Percentiles rank a stretch among this genome's conserved stretches.
Evolutionary conservation across 2,888 invertebrate species (phyloP).

Genomic region (Conomelus anceps): DNA sequence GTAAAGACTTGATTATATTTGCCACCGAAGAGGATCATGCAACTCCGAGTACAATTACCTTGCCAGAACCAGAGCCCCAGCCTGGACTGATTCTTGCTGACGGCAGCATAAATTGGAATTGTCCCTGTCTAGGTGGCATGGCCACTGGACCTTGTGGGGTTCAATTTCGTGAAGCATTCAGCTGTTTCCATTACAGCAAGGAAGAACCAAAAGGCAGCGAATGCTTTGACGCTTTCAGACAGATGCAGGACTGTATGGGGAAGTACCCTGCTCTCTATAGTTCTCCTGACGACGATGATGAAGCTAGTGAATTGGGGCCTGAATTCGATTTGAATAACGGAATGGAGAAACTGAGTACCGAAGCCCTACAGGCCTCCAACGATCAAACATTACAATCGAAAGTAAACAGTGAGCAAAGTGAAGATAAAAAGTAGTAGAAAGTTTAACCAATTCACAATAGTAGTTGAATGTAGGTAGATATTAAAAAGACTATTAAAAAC

Average conservation of each 20-base stretch:
- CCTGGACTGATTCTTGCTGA: conserved; percentile 75
- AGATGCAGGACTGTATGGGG: conserved; percentile 87
- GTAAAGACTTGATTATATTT: conserved; percentile 78
- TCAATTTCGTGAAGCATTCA: conserved; percentile 88
- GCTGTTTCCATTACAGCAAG: conserved; percentile 87
- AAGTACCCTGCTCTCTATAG: conserved; percentile 76
- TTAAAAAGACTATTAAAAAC: not conserved
- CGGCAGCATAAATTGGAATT: conserved; percentile 94
- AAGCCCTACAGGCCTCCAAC: not conserved
- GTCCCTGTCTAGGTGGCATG: conserved; percentile 96
- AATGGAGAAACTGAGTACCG: not conserved
- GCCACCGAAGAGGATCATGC: conserved; percentile 72
- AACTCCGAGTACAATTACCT: conserved; percentile 58
- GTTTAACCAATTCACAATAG: not conserved
- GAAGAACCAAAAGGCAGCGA: conserved; percentile 89
- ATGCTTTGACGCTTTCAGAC: conserved; percentile 82
- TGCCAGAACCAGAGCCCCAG: conserved; percentile 66
- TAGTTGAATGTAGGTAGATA: not conserved
- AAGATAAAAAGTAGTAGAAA: not conserved
- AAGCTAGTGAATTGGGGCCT: conserved; percentile 34
- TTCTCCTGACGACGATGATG: conserved; percentile 60
- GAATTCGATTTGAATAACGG: not conserved
- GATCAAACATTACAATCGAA: not conserved
- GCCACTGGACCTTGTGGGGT: conserved; percentile 92
- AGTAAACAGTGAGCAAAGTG: not conserved